Percentiles rank a stretch among this genome's conserved stretches.
phyloP scores from a whole-genome alignment of 2,113 vertebrate genomes.

The Sinosuthora webbiana region DNA sequence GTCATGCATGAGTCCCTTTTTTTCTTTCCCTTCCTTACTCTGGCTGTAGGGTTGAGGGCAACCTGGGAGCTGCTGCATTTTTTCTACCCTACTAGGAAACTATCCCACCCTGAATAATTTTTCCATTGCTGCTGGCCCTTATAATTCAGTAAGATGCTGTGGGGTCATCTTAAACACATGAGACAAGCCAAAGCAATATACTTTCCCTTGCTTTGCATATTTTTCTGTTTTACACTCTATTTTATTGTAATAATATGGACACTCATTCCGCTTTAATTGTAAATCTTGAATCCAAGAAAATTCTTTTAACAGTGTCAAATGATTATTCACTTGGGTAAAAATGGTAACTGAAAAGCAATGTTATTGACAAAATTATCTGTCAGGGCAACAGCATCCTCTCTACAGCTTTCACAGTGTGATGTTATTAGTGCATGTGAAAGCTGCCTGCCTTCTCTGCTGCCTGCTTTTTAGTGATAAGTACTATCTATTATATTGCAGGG shows the following conservation, averaged over 20 bases:
- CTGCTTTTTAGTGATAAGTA: constrained; percentile 55
- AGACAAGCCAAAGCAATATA: background rate
- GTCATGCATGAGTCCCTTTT: background rate
- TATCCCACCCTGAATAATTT: background rate
- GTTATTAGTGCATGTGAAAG: background rate
- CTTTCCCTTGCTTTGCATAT: background rate
- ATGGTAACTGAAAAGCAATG: background rate
- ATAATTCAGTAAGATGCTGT: background rate
- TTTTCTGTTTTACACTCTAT: background rate
- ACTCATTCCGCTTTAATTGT: constrained; percentile 40
- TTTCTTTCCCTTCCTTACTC: background rate
- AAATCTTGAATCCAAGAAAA: background rate
- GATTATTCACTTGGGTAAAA: background rate
- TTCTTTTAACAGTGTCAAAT: constrained; percentile 2
- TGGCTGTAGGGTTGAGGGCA: background rate
- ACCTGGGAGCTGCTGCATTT: background rate
- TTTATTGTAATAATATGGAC: background rate
- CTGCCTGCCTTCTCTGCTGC: constrained; percentile 14
- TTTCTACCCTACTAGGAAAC: background rate
- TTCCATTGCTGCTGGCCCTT: background rate
- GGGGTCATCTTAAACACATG: background rate
- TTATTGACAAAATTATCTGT: constrained; percentile 23
- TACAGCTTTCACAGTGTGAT: background rate
- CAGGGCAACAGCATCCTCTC: constrained; percentile 2
- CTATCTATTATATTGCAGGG: constrained; percentile 33